Conservation (phyloP, 2,888 invertebrate species). For the Aradus depressus region DNA sequence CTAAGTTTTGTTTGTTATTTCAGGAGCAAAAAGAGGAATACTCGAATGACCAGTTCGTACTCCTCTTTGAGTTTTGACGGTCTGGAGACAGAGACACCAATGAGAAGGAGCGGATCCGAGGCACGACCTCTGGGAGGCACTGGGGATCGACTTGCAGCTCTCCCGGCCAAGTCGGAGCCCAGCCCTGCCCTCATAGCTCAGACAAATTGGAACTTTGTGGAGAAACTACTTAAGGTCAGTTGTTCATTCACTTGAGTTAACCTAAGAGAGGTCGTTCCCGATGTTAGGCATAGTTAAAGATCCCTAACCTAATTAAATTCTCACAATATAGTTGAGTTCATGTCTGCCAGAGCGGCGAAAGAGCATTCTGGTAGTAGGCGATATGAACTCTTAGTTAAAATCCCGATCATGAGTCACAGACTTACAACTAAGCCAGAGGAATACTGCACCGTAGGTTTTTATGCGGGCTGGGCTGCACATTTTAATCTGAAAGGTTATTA, state of each 20-base stretch:
- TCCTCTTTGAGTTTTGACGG: slow-evolving; percentile 15
- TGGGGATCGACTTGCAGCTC: slow-evolving; percentile 25
- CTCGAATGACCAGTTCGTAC: slow-evolving; percentile 7
- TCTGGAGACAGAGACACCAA: neutral
- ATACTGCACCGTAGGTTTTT: too few relatives aligned
- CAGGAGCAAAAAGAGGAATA: slow-evolving; percentile 8
- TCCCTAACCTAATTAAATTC: too few relatives aligned
- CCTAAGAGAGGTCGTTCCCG: too few relatives aligned
- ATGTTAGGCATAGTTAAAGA: too few relatives aligned
- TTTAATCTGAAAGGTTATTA: slow-evolving; percentile 1
- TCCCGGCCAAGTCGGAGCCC: slow-evolving; percentile 25
- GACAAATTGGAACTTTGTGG: slow-evolving; percentile 96
- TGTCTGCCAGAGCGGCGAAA: too few relatives aligned
- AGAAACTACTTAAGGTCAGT: slow-evolving; percentile 81
- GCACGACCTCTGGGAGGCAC: slow-evolving; percentile 29
- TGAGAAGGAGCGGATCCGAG: slow-evolving; percentile 22
- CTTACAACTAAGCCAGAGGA: too few relatives aligned
- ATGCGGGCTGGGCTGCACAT: neutral
- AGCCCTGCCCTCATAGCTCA: slow-evolving; percentile 87
- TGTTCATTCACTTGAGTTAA: too few relatives aligned
- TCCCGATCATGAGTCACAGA: too few relatives aligned
- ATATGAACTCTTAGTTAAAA: too few relatives aligned
- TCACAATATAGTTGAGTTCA: too few relatives aligned
- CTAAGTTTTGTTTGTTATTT: too few relatives aligned
- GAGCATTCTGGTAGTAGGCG: too few relatives aligned